phyloP scores from a whole-genome alignment of 2,888 invertebrate genomes.

The Philereme vetulata region DNA sequence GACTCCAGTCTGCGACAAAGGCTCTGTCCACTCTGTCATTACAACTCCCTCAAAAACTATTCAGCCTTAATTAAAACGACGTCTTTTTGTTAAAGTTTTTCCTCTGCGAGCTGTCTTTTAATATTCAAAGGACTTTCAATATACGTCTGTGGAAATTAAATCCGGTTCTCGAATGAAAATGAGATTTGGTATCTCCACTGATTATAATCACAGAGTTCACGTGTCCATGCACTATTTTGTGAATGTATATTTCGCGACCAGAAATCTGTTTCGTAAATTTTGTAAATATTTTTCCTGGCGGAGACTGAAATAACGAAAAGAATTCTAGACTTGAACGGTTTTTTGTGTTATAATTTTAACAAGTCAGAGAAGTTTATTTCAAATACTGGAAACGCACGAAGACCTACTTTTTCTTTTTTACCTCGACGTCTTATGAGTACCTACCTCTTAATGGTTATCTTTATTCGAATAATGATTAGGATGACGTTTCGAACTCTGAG shows the following conservation, averaged over 20 bases:
- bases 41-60: constrained; percentile 27
- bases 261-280: background rate
- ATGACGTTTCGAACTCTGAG: too few species aligned
- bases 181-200: background rate
- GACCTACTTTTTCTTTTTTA: too few species aligned
- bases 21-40: constrained; percentile 30
- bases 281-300: background rate
- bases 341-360: background rate
- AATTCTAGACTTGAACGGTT: background rate
- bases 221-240: background rate
- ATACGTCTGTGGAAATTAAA: background rate
- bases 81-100: constrained; percentile 20
- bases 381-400: too few species aligned
- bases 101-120: constrained; percentile 6
- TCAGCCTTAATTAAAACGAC: constrained; percentile 28
- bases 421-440: too few species aligned
- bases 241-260: background rate
- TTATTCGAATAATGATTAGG: too few species aligned
- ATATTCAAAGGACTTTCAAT: constrained; percentile 19
- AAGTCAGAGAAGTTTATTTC: too few species aligned
- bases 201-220: constrained; percentile 1
- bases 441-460: too few species aligned
- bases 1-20: constrained; percentile 22
- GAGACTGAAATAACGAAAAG: background rate
- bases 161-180: background rate